Conservation (phyloP, 2,797 vertebrate genomes). For the Melanotaenia boesemani region DNA sequence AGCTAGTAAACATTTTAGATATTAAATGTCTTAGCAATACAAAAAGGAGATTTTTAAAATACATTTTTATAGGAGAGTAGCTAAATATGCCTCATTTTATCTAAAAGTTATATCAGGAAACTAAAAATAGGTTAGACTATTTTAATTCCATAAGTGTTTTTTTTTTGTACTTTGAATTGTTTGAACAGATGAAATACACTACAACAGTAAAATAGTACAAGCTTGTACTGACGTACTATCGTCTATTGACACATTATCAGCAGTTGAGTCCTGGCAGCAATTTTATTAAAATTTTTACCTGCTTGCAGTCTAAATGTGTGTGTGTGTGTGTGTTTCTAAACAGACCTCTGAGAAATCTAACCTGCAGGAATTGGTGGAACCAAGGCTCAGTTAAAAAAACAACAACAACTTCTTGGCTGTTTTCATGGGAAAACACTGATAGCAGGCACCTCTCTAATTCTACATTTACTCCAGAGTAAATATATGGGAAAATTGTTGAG, state of each 20-base stretch:
- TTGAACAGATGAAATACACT: background rate
- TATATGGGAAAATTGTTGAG: background rate
- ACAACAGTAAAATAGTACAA: conserved; percentile 9
- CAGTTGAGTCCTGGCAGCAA: conserved; percentile 46
- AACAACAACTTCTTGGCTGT: background rate
- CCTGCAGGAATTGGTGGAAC: conserved; percentile 17
- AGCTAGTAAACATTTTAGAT: background rate
- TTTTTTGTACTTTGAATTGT: background rate
- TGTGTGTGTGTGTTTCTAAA: background rate
- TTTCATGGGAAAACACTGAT: conserved; percentile 8
- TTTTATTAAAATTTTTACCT: conserved; percentile 7
- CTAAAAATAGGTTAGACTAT: background rate
- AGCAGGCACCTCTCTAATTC: conserved; percentile 1
- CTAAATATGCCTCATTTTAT: background rate
- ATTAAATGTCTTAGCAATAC: background rate
- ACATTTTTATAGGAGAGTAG: background rate
- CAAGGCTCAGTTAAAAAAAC: conserved; percentile 6
- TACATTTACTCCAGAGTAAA: conserved; percentile 7
- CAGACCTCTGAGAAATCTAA: conserved; percentile 1
- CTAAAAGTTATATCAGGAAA: background rate
- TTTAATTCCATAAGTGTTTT: conserved; percentile 5
- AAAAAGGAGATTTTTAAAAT: background rate
- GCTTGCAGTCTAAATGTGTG: background rate
- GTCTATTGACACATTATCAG: conserved; percentile 36
- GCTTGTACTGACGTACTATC: conserved; percentile 32